Evolutionary conservation across 2,888 invertebrate species (phyloP).

Genomic region (Agrotis clavis): DNA sequence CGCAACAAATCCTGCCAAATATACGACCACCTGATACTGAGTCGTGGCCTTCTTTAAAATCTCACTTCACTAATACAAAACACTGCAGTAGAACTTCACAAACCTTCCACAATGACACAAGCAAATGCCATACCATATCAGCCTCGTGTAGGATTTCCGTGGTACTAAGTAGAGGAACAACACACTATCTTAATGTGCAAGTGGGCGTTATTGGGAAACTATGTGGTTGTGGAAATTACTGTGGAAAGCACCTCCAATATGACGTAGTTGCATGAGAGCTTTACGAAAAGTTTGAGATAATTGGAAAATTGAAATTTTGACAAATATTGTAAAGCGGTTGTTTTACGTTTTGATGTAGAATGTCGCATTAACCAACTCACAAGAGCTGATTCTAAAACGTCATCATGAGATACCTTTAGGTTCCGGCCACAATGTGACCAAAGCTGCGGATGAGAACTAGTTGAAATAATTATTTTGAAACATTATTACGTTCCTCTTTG

Average conservation of each 20-base stretch:
- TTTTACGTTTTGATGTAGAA: too few species aligned
- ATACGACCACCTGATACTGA: too few species aligned
- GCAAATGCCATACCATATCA: conserved; percentile 12
- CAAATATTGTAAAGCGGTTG: too few species aligned
- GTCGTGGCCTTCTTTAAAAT: too few species aligned
- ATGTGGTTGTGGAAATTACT: background rate
- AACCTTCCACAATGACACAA: background rate
- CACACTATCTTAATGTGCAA: conserved; percentile 4
- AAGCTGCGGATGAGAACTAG: too few species aligned
- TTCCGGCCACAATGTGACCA: too few species aligned
- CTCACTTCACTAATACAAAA: background rate
- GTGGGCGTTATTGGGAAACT: conserved; percentile 22
- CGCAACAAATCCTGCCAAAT: too few species aligned
- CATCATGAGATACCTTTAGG: too few species aligned
- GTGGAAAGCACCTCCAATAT: background rate
- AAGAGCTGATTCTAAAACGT: too few species aligned
- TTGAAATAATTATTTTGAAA: too few species aligned
- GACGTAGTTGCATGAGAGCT: background rate
- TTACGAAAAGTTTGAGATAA: background rate
- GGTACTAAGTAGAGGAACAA: conserved; percentile 22
- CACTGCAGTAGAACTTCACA: background rate
- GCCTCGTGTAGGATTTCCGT: conserved; percentile 30
- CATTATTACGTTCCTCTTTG: too few species aligned
- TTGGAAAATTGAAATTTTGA: background rate
- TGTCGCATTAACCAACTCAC: too few species aligned